phyloP scores from a whole-genome alignment of 2,113 vertebrate genomes.

The Varanus salvator region DNA sequence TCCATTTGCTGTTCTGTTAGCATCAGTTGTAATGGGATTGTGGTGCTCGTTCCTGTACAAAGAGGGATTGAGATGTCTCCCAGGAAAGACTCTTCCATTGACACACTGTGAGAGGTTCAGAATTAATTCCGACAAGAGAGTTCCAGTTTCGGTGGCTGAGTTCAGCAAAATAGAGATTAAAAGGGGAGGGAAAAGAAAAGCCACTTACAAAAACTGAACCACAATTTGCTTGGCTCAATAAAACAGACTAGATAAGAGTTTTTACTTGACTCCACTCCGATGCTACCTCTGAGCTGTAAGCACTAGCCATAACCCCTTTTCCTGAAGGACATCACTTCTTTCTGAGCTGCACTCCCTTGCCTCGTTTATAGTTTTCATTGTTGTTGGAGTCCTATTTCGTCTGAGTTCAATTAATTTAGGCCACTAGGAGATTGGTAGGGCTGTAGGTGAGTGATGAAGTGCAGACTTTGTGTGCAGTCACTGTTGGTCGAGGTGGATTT shows the following conservation, averaged over 20 bases:
- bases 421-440: not conserved
- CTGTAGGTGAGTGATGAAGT: not conserved
- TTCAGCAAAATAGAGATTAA: conserved; percentile 34
- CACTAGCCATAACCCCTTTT: not conserved
- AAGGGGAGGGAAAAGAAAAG: not conserved
- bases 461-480: too few species aligned
- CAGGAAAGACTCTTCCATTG: conserved; percentile 32
- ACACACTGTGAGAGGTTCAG: conserved; percentile 24
- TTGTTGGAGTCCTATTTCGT: not conserved
- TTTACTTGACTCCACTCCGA: not conserved
- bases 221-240: not conserved
- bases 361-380: not conserved
- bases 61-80: conserved; percentile 45
- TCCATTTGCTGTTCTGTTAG: conserved; percentile 38
- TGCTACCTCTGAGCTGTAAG: not conserved
- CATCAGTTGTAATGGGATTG: conserved; percentile 32
- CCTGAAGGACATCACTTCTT: not conserved
- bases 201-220: not conserved
- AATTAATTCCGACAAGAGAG: conserved; percentile 26
- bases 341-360: not conserved
- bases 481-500: too few species aligned
- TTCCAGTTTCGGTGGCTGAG: not conserved
- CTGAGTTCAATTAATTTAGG: not conserved
- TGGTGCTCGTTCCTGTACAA: conserved; percentile 34
- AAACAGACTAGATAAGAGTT: not conserved